These are phyloP conservation scores for Tetheella fluctuosa DNA, from an alignment of 2,888 invertebrate species.

Conservation along the genomic window DNA sequence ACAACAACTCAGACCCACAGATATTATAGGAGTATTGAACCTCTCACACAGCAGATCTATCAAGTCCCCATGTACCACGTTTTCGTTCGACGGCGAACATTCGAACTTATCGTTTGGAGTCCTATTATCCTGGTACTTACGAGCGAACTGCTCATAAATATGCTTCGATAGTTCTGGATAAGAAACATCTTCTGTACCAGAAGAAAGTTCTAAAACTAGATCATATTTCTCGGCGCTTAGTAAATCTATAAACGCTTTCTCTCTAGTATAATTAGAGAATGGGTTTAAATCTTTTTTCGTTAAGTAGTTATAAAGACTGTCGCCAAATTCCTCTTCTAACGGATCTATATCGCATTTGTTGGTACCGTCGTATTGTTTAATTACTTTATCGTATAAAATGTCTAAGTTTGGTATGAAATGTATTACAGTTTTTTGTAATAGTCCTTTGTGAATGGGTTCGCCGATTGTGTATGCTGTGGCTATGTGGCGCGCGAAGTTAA, in stretches of 20 bases:
- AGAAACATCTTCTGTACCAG: slow-evolving; percentile 87
- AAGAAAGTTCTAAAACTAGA: slow-evolving; percentile 88
- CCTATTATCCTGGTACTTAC: slow-evolving; percentile 70
- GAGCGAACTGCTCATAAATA: slow-evolving; percentile 79
- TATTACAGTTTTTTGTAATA: slow-evolving; percentile 89
- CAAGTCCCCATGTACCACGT: slow-evolving; percentile 71
- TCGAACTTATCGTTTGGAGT: slow-evolving; percentile 61
- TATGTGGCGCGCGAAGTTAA: slow-evolving; percentile 93
- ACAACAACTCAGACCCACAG: slow-evolving; percentile 91
- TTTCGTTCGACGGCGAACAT: slow-evolving; percentile 46
- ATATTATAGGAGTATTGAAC: slow-evolving; percentile 87
- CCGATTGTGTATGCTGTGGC: slow-evolving; percentile 87
- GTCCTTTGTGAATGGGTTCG: slow-evolving; percentile 85
- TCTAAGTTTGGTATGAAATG: slow-evolving; percentile 89
- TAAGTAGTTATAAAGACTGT: slow-evolving; percentile 81
- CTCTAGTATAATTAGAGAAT: slow-evolving; percentile 73
- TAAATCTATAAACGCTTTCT: slow-evolving; percentile 86
- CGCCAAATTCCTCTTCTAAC: slow-evolving; percentile 86
- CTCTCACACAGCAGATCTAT: slow-evolving; percentile 85
- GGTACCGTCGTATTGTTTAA: slow-evolving; percentile 55
- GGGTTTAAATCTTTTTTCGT: slow-evolving; percentile 71
- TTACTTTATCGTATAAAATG: slow-evolving; percentile 56
- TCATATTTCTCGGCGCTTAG: slow-evolving; percentile 88
- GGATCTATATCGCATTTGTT: slow-evolving; percentile 64
- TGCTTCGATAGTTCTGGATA: slow-evolving; percentile 69